phyloP scores from a whole-genome alignment of 2,888 invertebrate species.

The Apamea crenata region DNA sequence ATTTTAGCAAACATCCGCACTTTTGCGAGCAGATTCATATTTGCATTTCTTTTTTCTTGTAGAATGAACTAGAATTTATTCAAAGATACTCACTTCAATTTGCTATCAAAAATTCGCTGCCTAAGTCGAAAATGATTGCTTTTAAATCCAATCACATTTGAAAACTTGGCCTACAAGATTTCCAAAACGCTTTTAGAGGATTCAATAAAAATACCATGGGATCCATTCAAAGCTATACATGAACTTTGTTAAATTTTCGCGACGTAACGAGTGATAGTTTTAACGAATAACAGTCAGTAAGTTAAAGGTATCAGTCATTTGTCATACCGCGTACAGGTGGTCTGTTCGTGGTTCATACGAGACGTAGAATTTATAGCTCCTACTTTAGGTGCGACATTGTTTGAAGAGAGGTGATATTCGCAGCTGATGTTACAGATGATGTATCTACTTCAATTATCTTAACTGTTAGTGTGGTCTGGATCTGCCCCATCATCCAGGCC shows the following conservation, averaged over 20 bases:
- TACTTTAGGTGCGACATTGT: slow-evolving; percentile 46
- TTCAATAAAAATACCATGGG: not conserved
- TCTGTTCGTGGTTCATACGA: slow-evolving; percentile 3
- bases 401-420: slow-evolving; percentile 44
- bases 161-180: not conserved
- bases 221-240: not conserved
- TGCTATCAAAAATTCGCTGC: not conserved
- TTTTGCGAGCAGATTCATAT: not conserved
- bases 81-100: not conserved
- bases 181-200: not conserved
- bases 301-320: slow-evolving; percentile 37
- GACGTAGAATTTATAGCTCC: slow-evolving; percentile 41
- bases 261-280: not conserved
- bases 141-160: slow-evolving; percentile 6
- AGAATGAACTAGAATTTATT: not conserved
- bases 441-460: slow-evolving; percentile 47
- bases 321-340: slow-evolving; percentile 43
- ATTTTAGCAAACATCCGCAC: not conserved
- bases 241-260: not conserved
- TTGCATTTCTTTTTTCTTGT: not conserved
- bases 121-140: not conserved
- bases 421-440: slow-evolving; percentile 46
- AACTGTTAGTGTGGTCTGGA: slow-evolving; percentile 2
- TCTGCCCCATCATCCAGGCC: not conserved
- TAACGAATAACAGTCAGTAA: slow-evolving; percentile 13